Conservation (phyloP, 2,888 invertebrate species). For the Epistrophe eligans region DNA sequence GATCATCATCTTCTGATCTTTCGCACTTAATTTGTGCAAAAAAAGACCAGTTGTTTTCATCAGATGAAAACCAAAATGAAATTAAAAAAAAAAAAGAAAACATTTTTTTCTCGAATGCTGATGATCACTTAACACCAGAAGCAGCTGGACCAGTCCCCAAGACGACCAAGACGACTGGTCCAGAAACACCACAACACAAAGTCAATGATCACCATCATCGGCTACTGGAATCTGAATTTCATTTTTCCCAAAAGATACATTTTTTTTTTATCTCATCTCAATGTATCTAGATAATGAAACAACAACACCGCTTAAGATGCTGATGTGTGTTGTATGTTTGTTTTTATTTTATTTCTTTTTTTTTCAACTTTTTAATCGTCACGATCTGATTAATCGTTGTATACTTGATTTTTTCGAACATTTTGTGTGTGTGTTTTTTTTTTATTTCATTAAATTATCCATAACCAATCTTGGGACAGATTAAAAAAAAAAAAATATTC, state of each 20-base stretch:
- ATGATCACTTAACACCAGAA: constrained; percentile 70
- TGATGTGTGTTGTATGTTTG: constrained; percentile 28
- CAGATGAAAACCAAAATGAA: constrained; percentile 12
- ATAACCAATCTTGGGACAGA: constrained; percentile 39
- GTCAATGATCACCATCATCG: constrained; percentile 64
- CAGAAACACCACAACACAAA: constrained; percentile 35
- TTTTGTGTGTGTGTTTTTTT: constrained; percentile 13
- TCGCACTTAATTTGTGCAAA: constrained; percentile 71
- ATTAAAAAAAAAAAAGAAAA: not conserved
- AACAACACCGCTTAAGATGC: constrained; percentile 53
- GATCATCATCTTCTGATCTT: constrained; percentile 69
- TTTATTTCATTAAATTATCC: constrained; percentile 29
- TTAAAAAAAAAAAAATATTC: constrained; percentile 64
- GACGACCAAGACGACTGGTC: constrained; percentile 23
- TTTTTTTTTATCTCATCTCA: constrained; percentile 34
- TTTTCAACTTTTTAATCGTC: constrained; percentile 31
- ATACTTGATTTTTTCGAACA: constrained; percentile 3
- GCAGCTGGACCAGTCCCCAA: constrained; percentile 60
- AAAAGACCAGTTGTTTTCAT: constrained; percentile 57
- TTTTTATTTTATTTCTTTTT: constrained; percentile 24
- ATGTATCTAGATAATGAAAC: constrained; percentile 50
- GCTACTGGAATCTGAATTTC: constrained; percentile 71
- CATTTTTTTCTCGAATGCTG: constrained; percentile 17
- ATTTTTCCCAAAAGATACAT: constrained; percentile 27
- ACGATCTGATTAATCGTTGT: constrained; percentile 55